phyloP scores from a whole-genome alignment of 1,140 invertebrate species.

The Druon quercuslanigerum region DNA sequence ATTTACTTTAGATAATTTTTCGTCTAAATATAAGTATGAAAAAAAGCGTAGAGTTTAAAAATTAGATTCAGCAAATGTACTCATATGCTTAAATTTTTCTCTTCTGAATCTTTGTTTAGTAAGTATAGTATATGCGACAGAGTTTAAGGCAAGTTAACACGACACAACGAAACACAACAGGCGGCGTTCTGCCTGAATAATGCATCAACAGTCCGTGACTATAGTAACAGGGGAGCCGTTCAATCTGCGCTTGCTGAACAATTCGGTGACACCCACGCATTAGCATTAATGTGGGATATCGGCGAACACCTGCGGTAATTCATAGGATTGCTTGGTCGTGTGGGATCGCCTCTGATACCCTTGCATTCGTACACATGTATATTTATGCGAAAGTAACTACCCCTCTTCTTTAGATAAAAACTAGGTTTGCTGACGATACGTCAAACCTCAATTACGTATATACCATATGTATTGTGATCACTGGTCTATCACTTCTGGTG shows the following conservation, averaged over 20 bases:
- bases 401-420: slow-evolving; percentile 6
- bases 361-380: slow-evolving; percentile 45
- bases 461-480: neutral
- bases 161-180: slow-evolving; percentile 63
- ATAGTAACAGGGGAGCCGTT: slow-evolving; percentile 61
- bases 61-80: too few relatives aligned
- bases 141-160: slow-evolving; percentile 73
- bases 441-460: neutral
- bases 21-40: slow-evolving; percentile 44
- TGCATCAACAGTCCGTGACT: slow-evolving; percentile 67
- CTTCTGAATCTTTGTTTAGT: slow-evolving; percentile 41
- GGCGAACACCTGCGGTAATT: slow-evolving; percentile 69
- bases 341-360: slow-evolving; percentile 49
- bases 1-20: slow-evolving; percentile 19
- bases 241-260: slow-evolving; percentile 71
- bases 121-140: slow-evolving; percentile 32
- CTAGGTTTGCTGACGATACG: neutral
- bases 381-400: slow-evolving; percentile 43
- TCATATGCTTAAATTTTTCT: neutral
- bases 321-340: slow-evolving; percentile 63
- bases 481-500: neutral
- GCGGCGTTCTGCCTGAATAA: slow-evolving; percentile 70
- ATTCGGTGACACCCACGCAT: slow-evolving; percentile 69
- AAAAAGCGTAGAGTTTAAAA: slow-evolving; percentile 31
- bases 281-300: slow-evolving; percentile 71